phyloP scores from a whole-genome alignment of 2,888 invertebrate genomes.

The Uloborus plumipes region DNA sequence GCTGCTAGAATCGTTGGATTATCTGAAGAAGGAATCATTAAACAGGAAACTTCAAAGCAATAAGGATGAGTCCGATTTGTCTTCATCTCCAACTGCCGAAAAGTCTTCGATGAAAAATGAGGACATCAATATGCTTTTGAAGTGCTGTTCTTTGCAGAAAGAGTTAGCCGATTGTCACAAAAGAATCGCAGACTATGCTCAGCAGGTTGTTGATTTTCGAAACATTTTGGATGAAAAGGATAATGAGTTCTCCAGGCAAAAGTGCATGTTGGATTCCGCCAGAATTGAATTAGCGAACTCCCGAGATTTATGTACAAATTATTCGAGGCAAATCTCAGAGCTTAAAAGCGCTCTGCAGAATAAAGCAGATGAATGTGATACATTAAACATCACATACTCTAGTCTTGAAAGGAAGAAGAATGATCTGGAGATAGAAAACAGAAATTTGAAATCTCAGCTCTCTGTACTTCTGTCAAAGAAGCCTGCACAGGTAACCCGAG shows the following conservation, averaged over 20 bases:
- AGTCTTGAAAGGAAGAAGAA: conserved; percentile 38
- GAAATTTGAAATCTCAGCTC: conserved; percentile 1
- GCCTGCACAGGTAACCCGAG: neutral
- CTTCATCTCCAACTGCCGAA: neutral
- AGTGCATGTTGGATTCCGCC: conserved; percentile 9
- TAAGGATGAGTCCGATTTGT: neutral
- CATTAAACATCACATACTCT: conserved; percentile 45
- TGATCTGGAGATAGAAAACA: conserved; percentile 38
- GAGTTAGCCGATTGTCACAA: conserved; percentile 30
- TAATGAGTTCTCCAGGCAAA: conserved; percentile 9
- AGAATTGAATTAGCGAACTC: neutral
- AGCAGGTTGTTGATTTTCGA: conserved; percentile 38
- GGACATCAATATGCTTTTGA: conserved; percentile 11
- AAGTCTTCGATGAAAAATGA: conserved; percentile 1
- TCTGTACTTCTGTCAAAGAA: neutral
- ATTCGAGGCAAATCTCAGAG: conserved; percentile 16
- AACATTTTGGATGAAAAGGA: conserved; percentile 41
- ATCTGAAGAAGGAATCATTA: conserved; percentile 31
- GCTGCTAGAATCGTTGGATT: conserved; percentile 51
- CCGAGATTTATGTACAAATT: conserved; percentile 15
- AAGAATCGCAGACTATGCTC: conserved; percentile 39
- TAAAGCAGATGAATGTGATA: conserved; percentile 35
- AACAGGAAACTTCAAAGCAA: conserved; percentile 12
- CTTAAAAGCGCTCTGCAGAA: conserved; percentile 32
- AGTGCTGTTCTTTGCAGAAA: conserved; percentile 19